Base-by-base conservation (phyloP, 2,888 invertebrate genomes). In the Gandaritis pyraliata region DNA sequence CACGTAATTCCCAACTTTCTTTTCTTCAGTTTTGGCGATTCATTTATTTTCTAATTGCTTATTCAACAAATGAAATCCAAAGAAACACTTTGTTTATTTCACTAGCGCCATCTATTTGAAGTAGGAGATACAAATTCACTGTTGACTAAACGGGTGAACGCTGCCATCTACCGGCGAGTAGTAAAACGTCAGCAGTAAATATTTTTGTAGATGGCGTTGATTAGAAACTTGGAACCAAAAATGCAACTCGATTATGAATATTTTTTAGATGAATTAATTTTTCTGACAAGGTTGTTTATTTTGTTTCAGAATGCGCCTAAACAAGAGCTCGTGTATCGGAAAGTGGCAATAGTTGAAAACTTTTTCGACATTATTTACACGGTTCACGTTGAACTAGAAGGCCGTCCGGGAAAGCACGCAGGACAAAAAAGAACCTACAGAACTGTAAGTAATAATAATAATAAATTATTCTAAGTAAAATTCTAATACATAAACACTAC, bases 301-400 rank as follows among this genome's bases (percentile, higher is more conserved):
- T 89, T 86, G 83, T 94, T 94, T 39, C 94, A 96, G 95, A 95
- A 95, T 77, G 94, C 95, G 7, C 86, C 93, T 47, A 94, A 88
- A 74, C 95, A 95, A 67, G 95, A 95, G 61, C 94, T 95, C 56
- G 95, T 96, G 13, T 98, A 96, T 88, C 95, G 98, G 79, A 96
- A 97, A 84, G 98, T 98, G 49, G 98, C 98, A 0, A 95, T 98
- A 39, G 98, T 98, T n/a, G 98, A 98, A 90, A 97, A 98, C 82
- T 98, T 98, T 93, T 98, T 98, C 85, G 97, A 98, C 83, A 98
- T 98, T 69, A 98, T 98, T 80, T 98, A 98, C 90, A 96, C 96
- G 53, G 97, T 98, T 13, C 98, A 98, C 85, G 98, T 98, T 57
- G 98, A 98, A 81, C 94, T 97, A 77, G 98, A 98, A 84, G 98